Base-by-base conservation (phyloP, 1,140 invertebrate genomes). In the Polyergus mexicanus region DNA sequence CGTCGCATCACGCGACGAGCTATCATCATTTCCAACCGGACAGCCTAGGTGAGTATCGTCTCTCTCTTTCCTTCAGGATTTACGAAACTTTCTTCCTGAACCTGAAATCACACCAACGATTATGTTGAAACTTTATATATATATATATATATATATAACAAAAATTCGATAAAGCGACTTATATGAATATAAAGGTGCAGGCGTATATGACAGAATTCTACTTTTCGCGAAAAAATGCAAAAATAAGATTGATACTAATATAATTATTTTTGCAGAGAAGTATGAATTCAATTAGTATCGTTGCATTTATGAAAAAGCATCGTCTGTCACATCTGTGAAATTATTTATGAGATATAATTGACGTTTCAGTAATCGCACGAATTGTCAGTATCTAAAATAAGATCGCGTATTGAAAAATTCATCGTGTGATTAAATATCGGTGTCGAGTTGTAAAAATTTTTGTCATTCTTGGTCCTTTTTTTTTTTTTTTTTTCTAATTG, bases 21-120 rank as follows among this genome's bases (percentile, higher is more conserved):
- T 94, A 95, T 89, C 94, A 95, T 90, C 94, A 94, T 84, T 95
- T 95, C 75, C 94, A 94, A 75, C 94, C 94, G 11, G 94, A 94
- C 72, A 94, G 74, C 89, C 90, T 95, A 35, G 93, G 94, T 95
- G 51, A 94, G 93, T 32, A 32, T 92, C 56, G n/a, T 13, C 10
- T 47, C 44, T 47, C 44, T 4, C 13, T 41, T 13, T 19, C 2
- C 22, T 11, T 38, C 3, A 2, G 35, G 19, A 19, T 63, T 51
- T 38, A 63, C 16, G 32, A 77, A 65, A 76, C 44, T 77, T 13
- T 19, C 19, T 41, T 84, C 16, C 22, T 22, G 8, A 13, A 58
- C 13, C 6, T 28, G 28, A 19, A 22, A 35, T 44, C 54, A 16
- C 54, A 16, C 44, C 22, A 54, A 35, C 44, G 51, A 28, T 47